phyloP scores from a whole-genome alignment of 1,140 invertebrate species.

The Drosophila rhopaloa region DNA sequence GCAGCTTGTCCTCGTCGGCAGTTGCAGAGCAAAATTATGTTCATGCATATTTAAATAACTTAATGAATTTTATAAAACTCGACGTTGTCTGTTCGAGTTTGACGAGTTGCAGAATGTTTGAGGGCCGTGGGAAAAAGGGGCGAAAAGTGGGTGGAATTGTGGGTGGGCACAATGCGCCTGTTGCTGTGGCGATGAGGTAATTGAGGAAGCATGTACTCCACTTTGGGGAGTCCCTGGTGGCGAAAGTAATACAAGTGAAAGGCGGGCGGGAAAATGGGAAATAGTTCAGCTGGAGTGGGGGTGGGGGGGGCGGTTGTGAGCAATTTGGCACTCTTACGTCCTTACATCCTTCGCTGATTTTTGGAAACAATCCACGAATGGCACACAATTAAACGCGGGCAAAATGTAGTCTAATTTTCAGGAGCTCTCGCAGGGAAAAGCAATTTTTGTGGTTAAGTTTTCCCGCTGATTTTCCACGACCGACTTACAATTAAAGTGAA shows the following conservation, averaged over 20 bases:
- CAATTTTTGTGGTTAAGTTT: background rate
- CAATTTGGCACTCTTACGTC: background rate
- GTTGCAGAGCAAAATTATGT: slow-evolving; percentile 25
- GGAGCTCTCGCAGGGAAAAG: background rate
- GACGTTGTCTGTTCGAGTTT: slow-evolving; percentile 16
- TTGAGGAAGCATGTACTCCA: slow-evolving; percentile 11
- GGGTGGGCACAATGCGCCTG: background rate
- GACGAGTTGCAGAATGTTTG: slow-evolving; percentile 1
- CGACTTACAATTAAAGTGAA: slow-evolving; percentile 1
- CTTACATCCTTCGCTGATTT: slow-evolving; percentile 1
- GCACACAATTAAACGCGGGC: slow-evolving; percentile 2
- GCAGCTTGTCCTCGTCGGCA: slow-evolving; percentile 8
- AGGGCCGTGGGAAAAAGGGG: background rate
- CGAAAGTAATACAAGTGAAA: background rate
- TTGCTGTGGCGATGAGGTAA: slow-evolving; percentile 12
- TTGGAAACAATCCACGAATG: slow-evolving; percentile 21
- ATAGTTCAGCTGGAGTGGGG: background rate
- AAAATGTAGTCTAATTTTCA: slow-evolving; percentile 1
- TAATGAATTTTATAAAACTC: slow-evolving; percentile 33
- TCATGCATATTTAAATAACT: slow-evolving; percentile 34
- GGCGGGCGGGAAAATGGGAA: background rate
- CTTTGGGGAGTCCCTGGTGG: slow-evolving; percentile 5
- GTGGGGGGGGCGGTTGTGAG: background rate
- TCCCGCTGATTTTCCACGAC: background rate
- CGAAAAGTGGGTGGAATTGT: background rate